Conservation (phyloP, 2,113 vertebrate genomes). For the Rhinogobius similis region DNA sequence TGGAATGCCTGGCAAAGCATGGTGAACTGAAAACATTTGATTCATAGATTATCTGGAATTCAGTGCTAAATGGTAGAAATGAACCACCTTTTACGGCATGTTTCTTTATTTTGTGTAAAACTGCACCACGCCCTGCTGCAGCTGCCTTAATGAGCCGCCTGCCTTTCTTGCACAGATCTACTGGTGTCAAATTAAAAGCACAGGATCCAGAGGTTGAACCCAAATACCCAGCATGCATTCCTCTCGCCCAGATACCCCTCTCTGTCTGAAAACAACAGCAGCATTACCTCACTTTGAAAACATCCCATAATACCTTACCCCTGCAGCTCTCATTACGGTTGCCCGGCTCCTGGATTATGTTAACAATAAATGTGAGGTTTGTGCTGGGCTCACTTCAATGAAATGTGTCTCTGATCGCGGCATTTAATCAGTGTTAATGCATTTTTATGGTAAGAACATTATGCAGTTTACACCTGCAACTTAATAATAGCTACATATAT, state of each 20-base stretch:
- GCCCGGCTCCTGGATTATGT: constrained; percentile 25
- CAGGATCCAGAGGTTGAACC: constrained; percentile 24
- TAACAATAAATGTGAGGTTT: constrained; percentile 16
- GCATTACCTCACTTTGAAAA: constrained; percentile 58
- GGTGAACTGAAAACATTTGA: no score
- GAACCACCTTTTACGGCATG: constrained; percentile 3
- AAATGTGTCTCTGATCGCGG: background rate
- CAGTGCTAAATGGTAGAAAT: constrained; percentile 1
- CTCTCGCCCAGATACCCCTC: constrained; percentile 28
- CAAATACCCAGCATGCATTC: constrained; percentile 29
- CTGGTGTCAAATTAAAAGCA: constrained; percentile 25
- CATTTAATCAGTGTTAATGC: background rate
- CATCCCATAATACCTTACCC: constrained; percentile 43
- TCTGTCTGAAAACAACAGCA: constrained; percentile 34
- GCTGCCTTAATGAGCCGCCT: constrained; percentile 10
- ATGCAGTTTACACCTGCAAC: background rate
- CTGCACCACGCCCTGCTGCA: constrained; percentile 17
- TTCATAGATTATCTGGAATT: no score
- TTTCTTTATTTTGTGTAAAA: constrained; percentile 24
- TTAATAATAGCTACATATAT: background rate
- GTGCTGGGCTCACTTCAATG: background rate
- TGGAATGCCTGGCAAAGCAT: no score
- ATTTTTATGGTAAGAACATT: background rate
- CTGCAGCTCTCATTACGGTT: constrained; percentile 56
- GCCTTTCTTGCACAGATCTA: constrained; percentile 21